Percentiles rank a stretch among this genome's conserved stretches.
These are phyloP conservation scores for Ceratina australensis DNA, from an alignment of 1,140 invertebrate species.

Conservation along the genomic window DNA sequence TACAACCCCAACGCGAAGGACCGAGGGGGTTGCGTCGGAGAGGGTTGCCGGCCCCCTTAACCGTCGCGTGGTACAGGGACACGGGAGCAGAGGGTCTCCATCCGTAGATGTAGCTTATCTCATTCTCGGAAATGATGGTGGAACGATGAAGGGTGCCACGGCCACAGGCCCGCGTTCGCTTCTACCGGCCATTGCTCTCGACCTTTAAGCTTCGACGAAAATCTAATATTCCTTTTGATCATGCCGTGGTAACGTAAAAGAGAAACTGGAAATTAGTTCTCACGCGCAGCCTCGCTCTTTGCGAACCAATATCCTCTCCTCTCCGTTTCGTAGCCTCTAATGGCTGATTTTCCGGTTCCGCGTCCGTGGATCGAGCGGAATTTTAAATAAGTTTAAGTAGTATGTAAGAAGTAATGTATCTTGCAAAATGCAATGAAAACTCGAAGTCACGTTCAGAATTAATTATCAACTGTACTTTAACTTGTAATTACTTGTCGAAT, in stretches of 20 bases:
- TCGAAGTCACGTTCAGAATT: too few species aligned
- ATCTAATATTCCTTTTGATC: constrained; percentile 67
- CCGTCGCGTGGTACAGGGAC: constrained; percentile 43
- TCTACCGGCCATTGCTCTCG: constrained; percentile 58
- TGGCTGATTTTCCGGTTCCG: neutral
- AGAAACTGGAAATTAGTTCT: constrained; percentile 49
- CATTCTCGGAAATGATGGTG: constrained; percentile 76
- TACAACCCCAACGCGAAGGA: constrained; percentile 64
- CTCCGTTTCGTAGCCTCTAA: neutral
- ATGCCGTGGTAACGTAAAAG: constrained; percentile 27
- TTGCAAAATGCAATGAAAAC: neutral
- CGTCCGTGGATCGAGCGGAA: neutral
- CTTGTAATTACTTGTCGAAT: too few species aligned
- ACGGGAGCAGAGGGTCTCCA: constrained; percentile 39
- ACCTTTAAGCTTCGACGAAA: constrained; percentile 51
- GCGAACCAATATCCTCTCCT: neutral
- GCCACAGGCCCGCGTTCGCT: constrained; percentile 12
- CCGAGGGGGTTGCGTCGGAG: constrained; percentile 64
- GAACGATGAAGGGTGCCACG: constrained; percentile 70
- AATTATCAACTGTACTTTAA: too few species aligned
- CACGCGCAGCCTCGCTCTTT: neutral
- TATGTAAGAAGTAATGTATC: neutral
- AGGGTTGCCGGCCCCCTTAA: constrained; percentile 65
- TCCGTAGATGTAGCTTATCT: constrained; percentile 75
- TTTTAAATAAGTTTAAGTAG: neutral